A percentile compares a stretch with the other conserved stretches of the same genome.
Evolutionary conservation across 2,113 vertebrate genomes (phyloP).

Genomic region (human): GRCh38 chr3:175008501-175009000

Average conservation of each 20-base stretch:
- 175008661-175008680: background rate
- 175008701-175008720: too few species aligned
- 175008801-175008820: background rate
- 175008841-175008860: background rate
- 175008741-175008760: background rate
- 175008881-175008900: background rate
- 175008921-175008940: background rate
- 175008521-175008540: background rate
- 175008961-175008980: background rate
- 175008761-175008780: background rate
- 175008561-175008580: background rate
- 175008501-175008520: background rate
- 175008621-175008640: background rate
- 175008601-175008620: background rate
- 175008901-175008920: background rate
- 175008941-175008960: background rate
- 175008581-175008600: background rate
- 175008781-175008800: too few species aligned
- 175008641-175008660: background rate
- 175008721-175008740: background rate
- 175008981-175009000: background rate
- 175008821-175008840: background rate
- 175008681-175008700: background rate
- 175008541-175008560: background rate
- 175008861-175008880: background rate